Percentiles rank a stretch among this genome's conserved stretches.
phyloP scores from a whole-genome alignment of 2,888 invertebrate genomes.

The Ptychoptera albimana region DNA sequence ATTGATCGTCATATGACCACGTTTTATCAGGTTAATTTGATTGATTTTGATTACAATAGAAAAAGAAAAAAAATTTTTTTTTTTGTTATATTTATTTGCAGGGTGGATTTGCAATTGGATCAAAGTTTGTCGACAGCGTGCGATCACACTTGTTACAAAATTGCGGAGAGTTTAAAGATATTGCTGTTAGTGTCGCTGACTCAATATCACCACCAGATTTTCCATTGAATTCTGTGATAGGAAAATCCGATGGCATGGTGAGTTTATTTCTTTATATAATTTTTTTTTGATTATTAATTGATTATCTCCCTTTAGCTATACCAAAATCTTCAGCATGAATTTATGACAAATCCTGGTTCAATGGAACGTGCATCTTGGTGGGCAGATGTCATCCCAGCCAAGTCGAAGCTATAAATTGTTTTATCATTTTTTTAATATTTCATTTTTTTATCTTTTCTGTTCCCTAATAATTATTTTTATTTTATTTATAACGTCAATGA shows the following conservation, averaged over 20 bases:
- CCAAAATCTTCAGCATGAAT: slow-evolving; percentile 53
- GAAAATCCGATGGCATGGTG: slow-evolving; percentile 72
- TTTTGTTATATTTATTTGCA: not conserved
- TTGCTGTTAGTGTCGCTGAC: slow-evolving; percentile 65
- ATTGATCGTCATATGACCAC: slow-evolving; percentile 55
- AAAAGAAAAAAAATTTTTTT: not conserved
- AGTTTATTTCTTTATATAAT: not conserved
- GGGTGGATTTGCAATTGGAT: slow-evolving; percentile 34
- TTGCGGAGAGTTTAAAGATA: slow-evolving; percentile 54
- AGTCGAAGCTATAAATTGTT: slow-evolving; percentile 22
- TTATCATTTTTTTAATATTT: not conserved
- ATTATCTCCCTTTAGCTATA: slow-evolving; percentile 38
- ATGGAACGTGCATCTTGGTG: slow-evolving; percentile 62
- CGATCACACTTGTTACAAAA: slow-evolving; percentile 49
- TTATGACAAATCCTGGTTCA: slow-evolving; percentile 51
- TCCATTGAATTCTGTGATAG: slow-evolving; percentile 73
- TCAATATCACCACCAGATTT: slow-evolving; percentile 81
- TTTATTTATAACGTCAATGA: too few relatives aligned
- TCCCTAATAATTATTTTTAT: too few relatives aligned
- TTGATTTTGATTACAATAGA: not conserved
- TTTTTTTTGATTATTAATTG: slow-evolving; percentile 11
- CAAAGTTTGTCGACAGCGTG: slow-evolving; percentile 40
- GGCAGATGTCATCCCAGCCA: slow-evolving; percentile 36
- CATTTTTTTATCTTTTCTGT: too few relatives aligned
- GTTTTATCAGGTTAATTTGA: slow-evolving; percentile 43